Conservation (phyloP, 2,888 invertebrate genomes). For the Pheosia tremula region DNA sequence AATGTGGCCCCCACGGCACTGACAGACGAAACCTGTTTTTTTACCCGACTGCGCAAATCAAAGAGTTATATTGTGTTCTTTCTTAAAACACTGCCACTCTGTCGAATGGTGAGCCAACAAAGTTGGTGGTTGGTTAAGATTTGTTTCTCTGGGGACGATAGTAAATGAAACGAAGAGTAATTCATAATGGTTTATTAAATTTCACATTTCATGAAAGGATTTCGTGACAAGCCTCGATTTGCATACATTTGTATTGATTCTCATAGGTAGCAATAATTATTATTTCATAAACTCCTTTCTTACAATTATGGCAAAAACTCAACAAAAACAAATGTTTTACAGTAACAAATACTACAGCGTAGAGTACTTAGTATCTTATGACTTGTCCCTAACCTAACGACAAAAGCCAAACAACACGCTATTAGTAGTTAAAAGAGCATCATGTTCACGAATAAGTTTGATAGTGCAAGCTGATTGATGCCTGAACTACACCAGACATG, state of each 20-base stretch:
- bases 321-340: slow-evolving; percentile 79
- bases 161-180: slow-evolving; percentile 36
- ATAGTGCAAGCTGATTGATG: slow-evolving; percentile 38
- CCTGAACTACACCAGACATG: slow-evolving; percentile 19
- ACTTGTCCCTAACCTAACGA: slow-evolving; percentile 78
- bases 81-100: too few species aligned
- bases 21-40: too few species aligned
- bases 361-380: slow-evolving; percentile 67
- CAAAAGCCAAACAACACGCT: slow-evolving; percentile 78
- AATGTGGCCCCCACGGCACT: too few species aligned
- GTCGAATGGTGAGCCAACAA: too few species aligned
- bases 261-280: slow-evolving; percentile 80
- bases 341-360: slow-evolving; percentile 73
- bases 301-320: slow-evolving; percentile 79
- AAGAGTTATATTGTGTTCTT: too few species aligned
- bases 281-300: slow-evolving; percentile 75
- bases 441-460: slow-evolving; percentile 40
- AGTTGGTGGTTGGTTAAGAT: too few species aligned
- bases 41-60: too few species aligned
- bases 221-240: slow-evolving; percentile 82
- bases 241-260: slow-evolving; percentile 75
- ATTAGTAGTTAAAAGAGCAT: slow-evolving; percentile 57
- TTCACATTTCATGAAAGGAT: slow-evolving; percentile 82
- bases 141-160: neutral
- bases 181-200: slow-evolving; percentile 81